phyloP scores from a whole-genome alignment of 2,888 invertebrate species.

The Epirrhoe alternata region DNA sequence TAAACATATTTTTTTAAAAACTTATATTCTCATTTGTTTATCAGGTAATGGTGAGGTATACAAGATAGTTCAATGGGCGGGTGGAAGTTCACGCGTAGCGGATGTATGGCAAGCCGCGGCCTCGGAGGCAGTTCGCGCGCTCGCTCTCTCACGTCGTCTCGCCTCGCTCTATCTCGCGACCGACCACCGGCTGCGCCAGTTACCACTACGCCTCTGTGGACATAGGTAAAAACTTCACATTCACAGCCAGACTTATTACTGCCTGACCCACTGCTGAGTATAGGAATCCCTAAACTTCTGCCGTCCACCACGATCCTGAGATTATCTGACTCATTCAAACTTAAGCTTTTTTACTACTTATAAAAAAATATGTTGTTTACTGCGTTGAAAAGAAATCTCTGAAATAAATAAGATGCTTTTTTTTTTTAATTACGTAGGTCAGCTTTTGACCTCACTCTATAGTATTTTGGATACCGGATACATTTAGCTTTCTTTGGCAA shows the following conservation, averaged over 20 bases:
- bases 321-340: too few species aligned
- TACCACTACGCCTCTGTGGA: conserved; percentile 79
- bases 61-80: conserved; percentile 87
- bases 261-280: too few species aligned
- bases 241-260: neutral
- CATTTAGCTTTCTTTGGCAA: too few species aligned
- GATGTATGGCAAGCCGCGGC: conserved; percentile 86
- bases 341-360: too few species aligned
- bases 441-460: too few species aligned
- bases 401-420: too few species aligned
- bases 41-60: conserved; percentile 86
- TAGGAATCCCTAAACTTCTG: too few species aligned
- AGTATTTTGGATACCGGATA: too few species aligned
- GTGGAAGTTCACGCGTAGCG: conserved; percentile 82
- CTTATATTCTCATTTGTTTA: neutral
- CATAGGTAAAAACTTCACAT: conserved; percentile 59
- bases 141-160: conserved; percentile 83
- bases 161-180: conserved; percentile 86
- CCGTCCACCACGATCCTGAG: too few species aligned
- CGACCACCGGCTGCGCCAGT: conserved; percentile 84
- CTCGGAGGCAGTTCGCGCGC: conserved; percentile 83
- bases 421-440: too few species aligned
- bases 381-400: too few species aligned
- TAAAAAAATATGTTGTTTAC: too few species aligned
- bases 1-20: neutral